A percentile compares a stretch with the other conserved stretches of the same genome.
Conservation (phyloP, 2,113 vertebrate species). For the Actenoides lindsayi region DNA sequence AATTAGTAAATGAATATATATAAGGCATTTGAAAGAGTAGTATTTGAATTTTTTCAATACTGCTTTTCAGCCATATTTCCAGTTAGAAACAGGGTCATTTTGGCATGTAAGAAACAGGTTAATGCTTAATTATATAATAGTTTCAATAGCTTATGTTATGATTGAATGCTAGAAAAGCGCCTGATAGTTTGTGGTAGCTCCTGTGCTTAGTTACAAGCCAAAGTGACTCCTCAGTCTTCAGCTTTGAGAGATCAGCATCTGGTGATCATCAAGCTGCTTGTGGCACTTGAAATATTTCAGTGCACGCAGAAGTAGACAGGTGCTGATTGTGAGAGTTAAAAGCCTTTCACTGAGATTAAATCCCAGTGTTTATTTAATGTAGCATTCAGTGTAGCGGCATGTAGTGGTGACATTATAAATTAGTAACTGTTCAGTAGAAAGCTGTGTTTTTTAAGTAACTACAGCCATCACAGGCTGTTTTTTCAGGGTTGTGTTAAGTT, state of each 20-base stretch:
- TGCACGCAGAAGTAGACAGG: background rate
- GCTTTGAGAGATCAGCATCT: background rate
- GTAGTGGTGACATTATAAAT: background rate
- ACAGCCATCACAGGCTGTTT: background rate
- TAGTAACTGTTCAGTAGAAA: background rate
- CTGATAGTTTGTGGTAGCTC: background rate
- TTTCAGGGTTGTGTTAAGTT: background rate
- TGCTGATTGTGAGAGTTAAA: background rate
- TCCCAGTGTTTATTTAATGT: background rate
- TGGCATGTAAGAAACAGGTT: background rate
- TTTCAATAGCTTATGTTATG: background rate
- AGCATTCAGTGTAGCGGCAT: background rate
- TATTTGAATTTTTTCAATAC: background rate
- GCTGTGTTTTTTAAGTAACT: background rate
- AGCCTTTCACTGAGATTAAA: background rate
- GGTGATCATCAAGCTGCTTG: rapidly evolving
- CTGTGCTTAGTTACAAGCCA: background rate
- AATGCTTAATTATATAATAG: background rate
- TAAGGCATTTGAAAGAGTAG: background rate
- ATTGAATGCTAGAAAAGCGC: background rate
- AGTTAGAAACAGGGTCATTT: background rate
- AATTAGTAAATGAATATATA: background rate
- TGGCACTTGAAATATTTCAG: background rate
- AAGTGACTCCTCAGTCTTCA: background rate
- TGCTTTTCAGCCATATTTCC: background rate